phyloP scores from a whole-genome alignment of 2,797 vertebrate genomes.

The Botia almorhae region DNA sequence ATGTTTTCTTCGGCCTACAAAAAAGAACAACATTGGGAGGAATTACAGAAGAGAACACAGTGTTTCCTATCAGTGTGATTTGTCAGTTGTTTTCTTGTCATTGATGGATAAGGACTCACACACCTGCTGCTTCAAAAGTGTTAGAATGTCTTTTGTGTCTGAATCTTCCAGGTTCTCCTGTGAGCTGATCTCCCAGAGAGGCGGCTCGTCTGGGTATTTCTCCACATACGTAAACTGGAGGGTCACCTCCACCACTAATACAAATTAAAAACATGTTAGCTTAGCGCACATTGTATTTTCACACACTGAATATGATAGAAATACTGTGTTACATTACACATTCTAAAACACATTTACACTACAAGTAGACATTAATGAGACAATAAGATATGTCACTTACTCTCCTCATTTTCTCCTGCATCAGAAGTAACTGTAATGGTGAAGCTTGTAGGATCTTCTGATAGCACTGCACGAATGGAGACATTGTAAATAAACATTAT shows the following conservation, averaged over 20 bases:
- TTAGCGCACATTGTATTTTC: neutral
- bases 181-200: slow-evolving; percentile 89
- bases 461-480: slow-evolving; percentile 80
- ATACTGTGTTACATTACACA: neutral
- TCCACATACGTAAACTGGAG: slow-evolving; percentile 96
- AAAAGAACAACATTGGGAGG: neutral
- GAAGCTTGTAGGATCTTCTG: slow-evolving; percentile 89
- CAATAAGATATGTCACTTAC: slow-evolving; percentile 76
- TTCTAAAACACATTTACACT: too few relatives aligned
- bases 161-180: slow-evolving; percentile 92
- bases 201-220: slow-evolving; percentile 92
- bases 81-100: neutral
- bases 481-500: slow-evolving; percentile 9
- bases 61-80: neutral
- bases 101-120: slow-evolving; percentile 29
- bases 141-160: slow-evolving; percentile 82
- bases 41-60: neutral
- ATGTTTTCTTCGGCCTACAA: slow-evolving; percentile 91
- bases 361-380: neutral
- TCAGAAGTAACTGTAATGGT: slow-evolving; percentile 96
- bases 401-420: slow-evolving; percentile 90
- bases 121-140: slow-evolving; percentile 90
- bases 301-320: neutral
- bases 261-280: neutral
- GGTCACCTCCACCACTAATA: slow-evolving; percentile 85